phyloP scores from a whole-genome alignment of 2,113 vertebrate genomes.

The Sturnus vulgaris region DNA sequence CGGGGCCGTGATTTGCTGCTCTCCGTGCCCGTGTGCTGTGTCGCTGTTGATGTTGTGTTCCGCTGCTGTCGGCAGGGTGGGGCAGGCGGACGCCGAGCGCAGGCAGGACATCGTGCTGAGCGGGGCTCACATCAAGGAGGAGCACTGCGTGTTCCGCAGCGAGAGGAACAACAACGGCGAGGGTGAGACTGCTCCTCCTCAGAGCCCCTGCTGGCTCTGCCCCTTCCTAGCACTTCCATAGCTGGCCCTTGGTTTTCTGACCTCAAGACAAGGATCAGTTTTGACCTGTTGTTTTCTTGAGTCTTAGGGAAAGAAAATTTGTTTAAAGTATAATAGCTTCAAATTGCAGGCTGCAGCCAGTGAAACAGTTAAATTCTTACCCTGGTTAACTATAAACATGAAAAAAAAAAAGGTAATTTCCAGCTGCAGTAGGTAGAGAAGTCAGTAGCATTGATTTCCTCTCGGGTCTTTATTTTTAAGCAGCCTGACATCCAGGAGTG shows the following conservation, averaged over 20 bases:
- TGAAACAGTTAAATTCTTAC: neutral
- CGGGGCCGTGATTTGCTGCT: neutral
- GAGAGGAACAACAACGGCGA: slow-evolving; percentile 87
- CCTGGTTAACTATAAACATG: neutral
- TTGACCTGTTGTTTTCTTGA: neutral
- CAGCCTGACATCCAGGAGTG: neutral
- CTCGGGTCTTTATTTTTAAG: neutral
- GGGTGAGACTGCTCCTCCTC: slow-evolving; percentile 69
- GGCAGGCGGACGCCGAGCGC: slow-evolving; percentile 91
- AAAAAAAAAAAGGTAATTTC: neutral
- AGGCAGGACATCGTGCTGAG: slow-evolving; percentile 97
- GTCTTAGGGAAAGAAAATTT: neutral
- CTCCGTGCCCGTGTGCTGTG: too few relatives aligned
- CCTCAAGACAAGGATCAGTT: neutral
- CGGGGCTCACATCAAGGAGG: slow-evolving; percentile 95
- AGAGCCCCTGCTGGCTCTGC: neutral
- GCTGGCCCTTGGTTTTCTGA: neutral
- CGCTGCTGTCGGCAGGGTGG: slow-evolving; percentile 78
- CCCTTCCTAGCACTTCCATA: accelerated
- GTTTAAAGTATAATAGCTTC: neutral
- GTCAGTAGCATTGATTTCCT: neutral
- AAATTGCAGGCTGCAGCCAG: neutral
- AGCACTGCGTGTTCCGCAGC: slow-evolving; percentile 94
- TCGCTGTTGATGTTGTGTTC: too few relatives aligned
- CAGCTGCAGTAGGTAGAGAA: neutral